phyloP scores from a whole-genome alignment of 2,113 vertebrate species.

The Oryzias celebensis region DNA sequence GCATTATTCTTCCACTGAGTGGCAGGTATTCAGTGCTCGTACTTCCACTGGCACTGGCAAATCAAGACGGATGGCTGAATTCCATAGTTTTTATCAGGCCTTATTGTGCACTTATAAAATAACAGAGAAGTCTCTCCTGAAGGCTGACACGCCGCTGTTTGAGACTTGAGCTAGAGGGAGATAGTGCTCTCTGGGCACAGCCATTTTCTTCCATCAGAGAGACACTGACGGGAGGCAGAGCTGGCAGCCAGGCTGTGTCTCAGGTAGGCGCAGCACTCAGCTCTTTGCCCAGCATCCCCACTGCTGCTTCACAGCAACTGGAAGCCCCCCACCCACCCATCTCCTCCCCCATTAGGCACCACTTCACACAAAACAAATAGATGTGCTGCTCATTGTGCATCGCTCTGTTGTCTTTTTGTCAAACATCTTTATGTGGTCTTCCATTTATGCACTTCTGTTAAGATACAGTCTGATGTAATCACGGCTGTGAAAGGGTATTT shows the following conservation, averaged over 20 bases:
- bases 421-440: slow-evolving; percentile 11
- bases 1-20: slow-evolving; percentile 69
- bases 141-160: slow-evolving; percentile 48
- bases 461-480: slow-evolving; percentile 27
- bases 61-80: slow-evolving; percentile 69
- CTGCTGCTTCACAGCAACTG: slow-evolving; percentile 47
- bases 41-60: slow-evolving; percentile 44
- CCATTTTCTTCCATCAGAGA: slow-evolving; percentile 53
- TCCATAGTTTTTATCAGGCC: slow-evolving; percentile 62
- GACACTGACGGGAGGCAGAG: slow-evolving; percentile 51
- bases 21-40: slow-evolving; percentile 61
- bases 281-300: slow-evolving; percentile 30
- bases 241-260: slow-evolving; percentile 32
- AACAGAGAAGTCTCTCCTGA: slow-evolving; percentile 53
- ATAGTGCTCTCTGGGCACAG: slow-evolving; percentile 37
- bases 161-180: slow-evolving; percentile 51
- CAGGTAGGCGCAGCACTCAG: slow-evolving; percentile 38
- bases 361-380: slow-evolving; percentile 41
- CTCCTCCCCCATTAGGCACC: slow-evolving; percentile 34
- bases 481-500: slow-evolving; percentile 39
- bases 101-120: slow-evolving; percentile 69
- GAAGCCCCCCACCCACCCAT: slow-evolving; percentile 34
- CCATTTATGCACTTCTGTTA: slow-evolving; percentile 27
- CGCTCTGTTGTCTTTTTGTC: slow-evolving; percentile 38
- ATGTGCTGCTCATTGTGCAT: slow-evolving; percentile 15